Percentiles rank a stretch among this genome's conserved stretches.
Conservation (phyloP, 1,140 invertebrate species). For the Drosophila melanica region DNA sequence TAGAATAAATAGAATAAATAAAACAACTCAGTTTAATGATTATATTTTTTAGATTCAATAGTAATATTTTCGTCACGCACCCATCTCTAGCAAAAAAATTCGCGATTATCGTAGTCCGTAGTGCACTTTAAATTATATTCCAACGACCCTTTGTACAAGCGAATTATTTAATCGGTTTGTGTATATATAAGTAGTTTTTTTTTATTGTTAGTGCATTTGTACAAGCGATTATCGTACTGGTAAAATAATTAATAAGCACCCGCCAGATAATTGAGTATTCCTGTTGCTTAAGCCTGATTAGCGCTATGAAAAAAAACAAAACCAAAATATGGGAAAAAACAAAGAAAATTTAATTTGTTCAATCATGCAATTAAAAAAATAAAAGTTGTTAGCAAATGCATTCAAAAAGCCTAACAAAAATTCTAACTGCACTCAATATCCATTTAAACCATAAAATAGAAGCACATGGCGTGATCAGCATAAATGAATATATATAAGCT, state of each 20-base stretch:
- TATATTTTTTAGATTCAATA: too few species aligned
- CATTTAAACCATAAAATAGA: constrained; percentile 1
- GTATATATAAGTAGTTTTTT: constrained; percentile 20
- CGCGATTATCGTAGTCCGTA: background rate
- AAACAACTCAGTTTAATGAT: too few species aligned
- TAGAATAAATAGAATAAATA: too few species aligned
- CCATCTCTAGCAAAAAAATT: constrained; percentile 13
- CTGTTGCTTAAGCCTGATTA: constrained; percentile 43
- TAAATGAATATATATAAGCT: constrained; percentile 49
- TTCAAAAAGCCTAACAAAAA: constrained; percentile 5
- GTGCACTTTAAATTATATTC: background rate
- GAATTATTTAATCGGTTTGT: constrained; percentile 46
- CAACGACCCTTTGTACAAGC: background rate
- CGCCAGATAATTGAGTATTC: constrained; percentile 21
- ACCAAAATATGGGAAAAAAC: constrained; percentile 23
- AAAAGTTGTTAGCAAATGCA: background rate
- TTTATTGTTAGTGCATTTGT: background rate
- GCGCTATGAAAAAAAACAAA: constrained; percentile 29
- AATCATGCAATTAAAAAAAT: background rate
- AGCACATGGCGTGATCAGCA: constrained; percentile 51
- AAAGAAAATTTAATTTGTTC: constrained; percentile 8
- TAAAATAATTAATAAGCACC: constrained; percentile 6
- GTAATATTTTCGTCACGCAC: background rate
- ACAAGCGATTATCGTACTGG: constrained; percentile 43
- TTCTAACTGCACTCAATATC: constrained; percentile 37